Evolutionary conservation across 2,888 invertebrate species (phyloP).

Genomic region (Drosophila maculinotata): DNA sequence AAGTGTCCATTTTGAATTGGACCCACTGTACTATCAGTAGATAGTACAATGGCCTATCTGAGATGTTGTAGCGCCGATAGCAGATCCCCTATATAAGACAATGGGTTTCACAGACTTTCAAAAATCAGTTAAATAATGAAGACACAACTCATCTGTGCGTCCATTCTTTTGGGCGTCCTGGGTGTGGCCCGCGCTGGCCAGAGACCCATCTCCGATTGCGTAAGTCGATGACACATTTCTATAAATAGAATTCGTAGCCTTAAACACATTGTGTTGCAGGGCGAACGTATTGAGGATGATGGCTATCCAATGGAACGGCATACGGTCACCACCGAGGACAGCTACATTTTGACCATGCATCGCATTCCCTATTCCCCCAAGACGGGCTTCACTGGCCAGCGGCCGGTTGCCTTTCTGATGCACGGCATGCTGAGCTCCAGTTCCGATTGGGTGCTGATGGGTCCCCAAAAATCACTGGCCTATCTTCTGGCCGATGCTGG

Average conservation of each 20-base stretch:
- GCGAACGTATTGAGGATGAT: constrained; percentile 74
- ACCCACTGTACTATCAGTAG: constrained; percentile 40
- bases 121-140: constrained; percentile 42
- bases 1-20: not conserved
- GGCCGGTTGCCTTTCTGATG: constrained; percentile 76
- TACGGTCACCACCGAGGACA: constrained; percentile 90
- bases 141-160: constrained; percentile 36
- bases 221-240: constrained; percentile 39
- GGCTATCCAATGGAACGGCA: constrained; percentile 90
- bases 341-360: constrained; percentile 92
- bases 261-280: constrained; percentile 52
- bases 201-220: constrained; percentile 78
- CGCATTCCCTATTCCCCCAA: constrained; percentile 88
- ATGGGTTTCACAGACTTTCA: not conserved
- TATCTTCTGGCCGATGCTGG: constrained; percentile 87
- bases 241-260: too few relatives aligned
- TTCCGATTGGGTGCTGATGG: constrained; percentile 76
- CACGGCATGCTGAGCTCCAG: constrained; percentile 80
- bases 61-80: constrained; percentile 31
- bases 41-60: constrained; percentile 34
- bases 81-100: constrained; percentile 51
- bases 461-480: constrained; percentile 72
- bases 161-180: constrained; percentile 46
- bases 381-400: constrained; percentile 30
- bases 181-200: constrained; percentile 38